These are phyloP conservation scores for Heteromurus nitidus DNA, from an alignment of 2,888 invertebrate genomes.

Conservation along the genomic window DNA sequence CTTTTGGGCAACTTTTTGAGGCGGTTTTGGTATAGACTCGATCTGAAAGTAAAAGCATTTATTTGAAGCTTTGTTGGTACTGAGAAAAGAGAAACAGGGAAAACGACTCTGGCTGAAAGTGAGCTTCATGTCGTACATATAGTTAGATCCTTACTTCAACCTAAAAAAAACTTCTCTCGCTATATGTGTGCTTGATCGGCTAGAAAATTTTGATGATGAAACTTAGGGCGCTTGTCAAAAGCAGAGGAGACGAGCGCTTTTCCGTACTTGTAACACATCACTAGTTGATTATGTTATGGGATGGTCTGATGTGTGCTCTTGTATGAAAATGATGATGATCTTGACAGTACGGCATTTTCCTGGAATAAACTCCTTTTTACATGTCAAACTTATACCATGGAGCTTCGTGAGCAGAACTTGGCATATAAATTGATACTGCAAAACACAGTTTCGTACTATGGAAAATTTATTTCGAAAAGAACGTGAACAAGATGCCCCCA, in stretches of 20 bases:
- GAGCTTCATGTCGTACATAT: constrained; percentile 15
- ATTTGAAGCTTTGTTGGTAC: not conserved
- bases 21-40: not conserved
- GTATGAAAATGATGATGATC: constrained; percentile 50
- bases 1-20: no score
- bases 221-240: constrained; percentile 70
- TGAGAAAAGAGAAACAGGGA: constrained; percentile 41
- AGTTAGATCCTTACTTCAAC: not conserved
- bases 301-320: constrained; percentile 32
- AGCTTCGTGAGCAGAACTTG: no score
- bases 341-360: constrained; percentile 42
- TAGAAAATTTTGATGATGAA: constrained; percentile 72
- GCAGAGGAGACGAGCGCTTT: constrained; percentile 59
- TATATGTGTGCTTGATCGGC: constrained; percentile 71
- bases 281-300: constrained; percentile 33
- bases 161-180: not conserved
- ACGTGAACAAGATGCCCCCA: no score
- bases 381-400: no score
- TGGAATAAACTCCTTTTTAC: constrained; percentile 28
- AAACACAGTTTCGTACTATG: no score
- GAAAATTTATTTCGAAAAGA: no score
- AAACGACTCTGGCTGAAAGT: constrained; percentile 47
- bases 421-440: no score
- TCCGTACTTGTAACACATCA: constrained; percentile 25
- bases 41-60: constrained; percentile 7